These are phyloP conservation scores for Planiliza haematocheilus DNA, from an alignment of 2,113 vertebrate species.

Conservation along the genomic window DNA sequence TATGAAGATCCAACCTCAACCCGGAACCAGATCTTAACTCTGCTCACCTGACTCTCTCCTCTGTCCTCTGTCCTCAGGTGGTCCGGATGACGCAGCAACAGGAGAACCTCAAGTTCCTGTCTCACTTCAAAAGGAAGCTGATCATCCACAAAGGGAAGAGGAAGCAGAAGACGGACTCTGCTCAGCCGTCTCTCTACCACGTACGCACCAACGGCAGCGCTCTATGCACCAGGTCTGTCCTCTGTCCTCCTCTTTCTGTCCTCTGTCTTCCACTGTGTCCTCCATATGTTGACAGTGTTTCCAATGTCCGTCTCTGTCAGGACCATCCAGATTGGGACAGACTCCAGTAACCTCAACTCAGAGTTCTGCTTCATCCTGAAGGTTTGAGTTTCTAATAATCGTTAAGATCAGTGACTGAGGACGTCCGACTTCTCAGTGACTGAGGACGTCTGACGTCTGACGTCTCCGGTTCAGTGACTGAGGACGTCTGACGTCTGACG, in stretches of 20 bases:
- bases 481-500: too few relatives aligned
- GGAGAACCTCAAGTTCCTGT: conserved; percentile 98
- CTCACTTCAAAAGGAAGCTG: conserved; percentile 98
- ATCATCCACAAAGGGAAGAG: conserved; percentile 96
- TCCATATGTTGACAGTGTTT: too few relatives aligned
- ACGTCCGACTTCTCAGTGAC: too few relatives aligned
- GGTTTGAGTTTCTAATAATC: conserved; percentile 74
- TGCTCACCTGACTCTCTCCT: too few relatives aligned
- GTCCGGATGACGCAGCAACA: conserved; percentile 99
- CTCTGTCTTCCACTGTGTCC: too few relatives aligned
- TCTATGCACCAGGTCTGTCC: conserved; percentile 89
- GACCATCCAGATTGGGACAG: conserved; percentile 96
- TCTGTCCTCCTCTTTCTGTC: too few relatives aligned
- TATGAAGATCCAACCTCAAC: too few relatives aligned
- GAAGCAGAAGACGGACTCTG: conserved; percentile 84
- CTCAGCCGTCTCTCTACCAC: conserved; percentile 96
- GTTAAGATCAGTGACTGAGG: too few relatives aligned
- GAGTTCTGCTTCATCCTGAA: conserved; percentile 99
- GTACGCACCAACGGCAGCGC: conserved; percentile 96
- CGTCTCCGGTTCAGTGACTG: too few relatives aligned
- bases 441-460: too few relatives aligned
- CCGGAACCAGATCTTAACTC: too few relatives aligned
- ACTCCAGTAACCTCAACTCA: conserved; percentile 93
- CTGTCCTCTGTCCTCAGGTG: too few relatives aligned
- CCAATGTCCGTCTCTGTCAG: conserved; percentile 68